Conservation (phyloP, 2,113 vertebrate species). For the Cygnus buccinator region DNA sequence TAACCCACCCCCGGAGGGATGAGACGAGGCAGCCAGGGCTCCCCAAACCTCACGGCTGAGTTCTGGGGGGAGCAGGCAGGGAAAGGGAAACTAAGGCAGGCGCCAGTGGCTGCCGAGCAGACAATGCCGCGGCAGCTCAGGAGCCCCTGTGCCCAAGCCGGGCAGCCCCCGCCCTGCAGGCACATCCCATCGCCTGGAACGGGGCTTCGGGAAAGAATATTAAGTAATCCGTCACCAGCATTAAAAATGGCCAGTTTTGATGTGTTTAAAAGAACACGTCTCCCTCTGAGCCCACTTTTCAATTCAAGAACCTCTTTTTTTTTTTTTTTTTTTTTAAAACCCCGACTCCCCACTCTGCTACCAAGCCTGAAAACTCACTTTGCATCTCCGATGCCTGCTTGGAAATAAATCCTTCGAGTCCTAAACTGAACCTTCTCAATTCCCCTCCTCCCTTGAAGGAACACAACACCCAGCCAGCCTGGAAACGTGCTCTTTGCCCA, state of each 20-base stretch:
- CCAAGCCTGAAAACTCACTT: background rate
- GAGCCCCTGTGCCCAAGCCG: background rate
- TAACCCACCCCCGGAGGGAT: background rate
- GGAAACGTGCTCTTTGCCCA: background rate
- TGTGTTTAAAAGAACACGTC: background rate
- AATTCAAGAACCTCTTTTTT: background rate
- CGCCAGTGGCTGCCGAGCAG: background rate
- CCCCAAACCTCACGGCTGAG: background rate
- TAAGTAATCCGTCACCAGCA: background rate
- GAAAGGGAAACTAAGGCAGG: background rate
- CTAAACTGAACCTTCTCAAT: background rate
- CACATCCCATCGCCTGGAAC: fast-evolving
- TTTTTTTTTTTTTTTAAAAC: background rate
- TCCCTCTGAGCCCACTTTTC: background rate
- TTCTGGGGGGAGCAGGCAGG: background rate
- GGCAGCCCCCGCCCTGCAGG: background rate
- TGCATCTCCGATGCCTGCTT: background rate
- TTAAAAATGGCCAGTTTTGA: background rate
- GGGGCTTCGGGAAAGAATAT: background rate
- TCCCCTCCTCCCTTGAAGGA: background rate
- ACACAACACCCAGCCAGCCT: background rate
- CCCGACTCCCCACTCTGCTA: background rate
- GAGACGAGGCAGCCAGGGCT: background rate
- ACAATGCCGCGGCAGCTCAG: background rate
- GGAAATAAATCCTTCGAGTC: background rate